Evolutionary conservation across 2,797 vertebrate genomes (phyloP).

Genomic region (Momotus momota): DNA sequence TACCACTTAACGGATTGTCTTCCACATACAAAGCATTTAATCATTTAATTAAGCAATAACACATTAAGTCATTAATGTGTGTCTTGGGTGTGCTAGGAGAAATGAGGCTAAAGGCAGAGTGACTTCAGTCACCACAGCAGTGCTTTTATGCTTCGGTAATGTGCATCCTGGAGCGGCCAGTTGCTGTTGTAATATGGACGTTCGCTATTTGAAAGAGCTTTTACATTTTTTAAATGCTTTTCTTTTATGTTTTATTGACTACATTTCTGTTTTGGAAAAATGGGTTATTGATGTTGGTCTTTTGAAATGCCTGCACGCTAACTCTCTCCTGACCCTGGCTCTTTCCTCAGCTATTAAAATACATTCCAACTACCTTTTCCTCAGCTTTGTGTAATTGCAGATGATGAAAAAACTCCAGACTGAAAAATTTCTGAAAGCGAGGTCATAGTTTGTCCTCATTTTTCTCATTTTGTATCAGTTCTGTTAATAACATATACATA

Average conservation of each 20-base stretch:
- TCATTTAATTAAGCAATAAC: slow-evolving; percentile 48
- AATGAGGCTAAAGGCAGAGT: not conserved
- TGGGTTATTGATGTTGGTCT: slow-evolving; percentile 3
- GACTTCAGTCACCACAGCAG: slow-evolving; percentile 2
- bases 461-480: not conserved
- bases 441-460: not conserved
- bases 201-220: slow-evolving; percentile 16
- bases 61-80: slow-evolving; percentile 2
- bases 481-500: not conserved
- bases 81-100: not conserved
- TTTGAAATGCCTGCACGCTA: not conserved
- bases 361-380: not conserved
- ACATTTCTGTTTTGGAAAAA: not conserved
- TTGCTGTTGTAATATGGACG: not conserved
- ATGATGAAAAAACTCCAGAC: not conserved
- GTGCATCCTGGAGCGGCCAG: not conserved
- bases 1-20: slow-evolving; percentile 41
- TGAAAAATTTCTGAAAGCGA: not conserved
- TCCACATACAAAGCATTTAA: not conserved
- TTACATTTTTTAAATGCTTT: not conserved
- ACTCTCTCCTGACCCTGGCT: not conserved
- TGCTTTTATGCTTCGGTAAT: slow-evolving; percentile 30
- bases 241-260: slow-evolving; percentile 31
- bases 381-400: not conserved
- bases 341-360: not conserved